phyloP scores from a whole-genome alignment of 2,797 vertebrate genomes.

The Harpagifer antarcticus region DNA sequence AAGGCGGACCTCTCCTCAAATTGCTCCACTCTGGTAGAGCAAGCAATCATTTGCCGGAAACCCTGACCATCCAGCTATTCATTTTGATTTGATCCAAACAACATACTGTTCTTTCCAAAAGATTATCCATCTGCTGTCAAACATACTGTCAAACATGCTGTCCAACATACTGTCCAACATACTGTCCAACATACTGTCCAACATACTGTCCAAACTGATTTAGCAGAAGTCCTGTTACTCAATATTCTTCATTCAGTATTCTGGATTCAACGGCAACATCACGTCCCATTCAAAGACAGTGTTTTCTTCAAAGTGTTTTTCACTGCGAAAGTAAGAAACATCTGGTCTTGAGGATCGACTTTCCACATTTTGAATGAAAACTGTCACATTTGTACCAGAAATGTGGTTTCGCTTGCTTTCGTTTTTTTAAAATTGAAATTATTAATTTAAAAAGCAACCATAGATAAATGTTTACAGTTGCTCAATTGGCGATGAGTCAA shows the following conservation, averaged over 20 bases:
- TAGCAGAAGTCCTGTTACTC: slow-evolving; percentile 11
- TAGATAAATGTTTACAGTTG: neutral
- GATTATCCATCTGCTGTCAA: neutral
- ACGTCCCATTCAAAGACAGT: neutral
- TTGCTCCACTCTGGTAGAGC: neutral
- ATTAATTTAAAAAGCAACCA: neutral
- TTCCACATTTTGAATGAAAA: neutral
- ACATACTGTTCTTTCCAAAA: neutral
- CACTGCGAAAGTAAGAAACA: neutral
- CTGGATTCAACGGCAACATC: neutral
- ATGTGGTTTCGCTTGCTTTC: neutral
- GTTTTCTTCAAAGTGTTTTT: neutral
- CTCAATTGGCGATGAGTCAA: neutral
- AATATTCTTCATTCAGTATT: too few species aligned
- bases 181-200: too few species aligned
- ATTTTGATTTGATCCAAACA: neutral
- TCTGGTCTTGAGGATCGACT: neutral
- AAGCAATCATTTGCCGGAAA: too few species aligned
- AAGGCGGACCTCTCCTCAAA: neutral
- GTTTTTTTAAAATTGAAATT: neutral
- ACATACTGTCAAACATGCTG: neutral
- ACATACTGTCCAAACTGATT: neutral
- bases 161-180: too few species aligned
- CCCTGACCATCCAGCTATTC: too few species aligned
- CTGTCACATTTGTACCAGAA: neutral